Evolutionary conservation across 1,140 invertebrate species (phyloP).

Genomic region (Zophobas atratus): DNA sequence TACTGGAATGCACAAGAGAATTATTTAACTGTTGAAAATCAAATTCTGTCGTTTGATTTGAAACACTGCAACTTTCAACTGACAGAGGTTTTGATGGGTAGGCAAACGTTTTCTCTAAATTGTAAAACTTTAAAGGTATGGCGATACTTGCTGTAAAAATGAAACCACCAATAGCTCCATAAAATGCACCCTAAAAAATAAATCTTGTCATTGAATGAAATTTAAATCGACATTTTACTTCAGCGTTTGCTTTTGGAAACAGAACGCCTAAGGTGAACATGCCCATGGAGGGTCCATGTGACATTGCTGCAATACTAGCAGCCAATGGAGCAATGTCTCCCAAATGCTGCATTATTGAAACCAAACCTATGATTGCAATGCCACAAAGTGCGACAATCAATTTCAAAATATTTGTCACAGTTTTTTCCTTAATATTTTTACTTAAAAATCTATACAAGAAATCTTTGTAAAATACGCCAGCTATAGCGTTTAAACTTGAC

Average conservation of each 20-base stretch:
- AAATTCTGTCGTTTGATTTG: too few relatives aligned
- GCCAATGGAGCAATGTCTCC: conserved; percentile 75
- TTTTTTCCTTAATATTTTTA: conserved; percentile 65
- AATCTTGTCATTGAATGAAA: not conserved
- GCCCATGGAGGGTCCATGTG: conserved; percentile 77
- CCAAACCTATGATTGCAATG: too few relatives aligned
- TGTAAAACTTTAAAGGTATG: conserved; percentile 53
- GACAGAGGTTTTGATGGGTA: conserved; percentile 52
- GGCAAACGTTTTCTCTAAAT: conserved; percentile 32
- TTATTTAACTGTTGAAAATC: too few relatives aligned
- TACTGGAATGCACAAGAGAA: too few relatives aligned
- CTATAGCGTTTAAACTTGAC: conserved; percentile 76
- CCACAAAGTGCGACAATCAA: too few relatives aligned
- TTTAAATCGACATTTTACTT: conserved; percentile 63
- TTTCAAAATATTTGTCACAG: too few relatives aligned
- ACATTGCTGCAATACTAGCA: conserved; percentile 75
- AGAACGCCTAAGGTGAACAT: conserved; percentile 79
- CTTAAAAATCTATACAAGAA: conserved; percentile 70
- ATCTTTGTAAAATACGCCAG: conserved; percentile 79
- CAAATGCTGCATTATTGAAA: conserved; percentile 64
- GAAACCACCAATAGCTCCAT: conserved; percentile 54
- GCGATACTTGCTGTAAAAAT: conserved; percentile 45
- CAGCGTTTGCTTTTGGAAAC: conserved; percentile 76
- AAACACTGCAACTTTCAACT: conserved; percentile 44
- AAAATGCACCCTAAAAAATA: conserved; percentile 58